A percentile compares a stretch with the other conserved stretches of the same genome.
phyloP scores from a whole-genome alignment of 2,797 vertebrate species.

The Sarcophilus harrisii region DNA sequence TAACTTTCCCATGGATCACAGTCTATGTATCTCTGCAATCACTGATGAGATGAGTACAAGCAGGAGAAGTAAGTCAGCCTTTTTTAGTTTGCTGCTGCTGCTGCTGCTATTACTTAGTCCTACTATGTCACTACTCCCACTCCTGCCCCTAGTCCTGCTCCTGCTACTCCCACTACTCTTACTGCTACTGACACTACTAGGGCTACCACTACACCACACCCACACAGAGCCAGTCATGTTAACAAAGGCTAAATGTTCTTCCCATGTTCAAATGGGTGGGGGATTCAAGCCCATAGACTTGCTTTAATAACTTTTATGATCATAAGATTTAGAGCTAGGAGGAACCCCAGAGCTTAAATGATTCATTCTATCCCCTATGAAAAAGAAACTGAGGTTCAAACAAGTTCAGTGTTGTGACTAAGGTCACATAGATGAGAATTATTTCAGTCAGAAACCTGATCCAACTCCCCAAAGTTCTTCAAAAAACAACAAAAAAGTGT shows the following conservation, averaged over 20 bases:
- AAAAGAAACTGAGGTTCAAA: background rate
- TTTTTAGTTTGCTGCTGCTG: slow-evolving; percentile 7
- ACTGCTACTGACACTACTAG: too few relatives aligned
- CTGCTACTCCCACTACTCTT: too few relatives aligned
- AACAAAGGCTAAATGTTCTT: background rate
- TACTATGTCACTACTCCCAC: background rate
- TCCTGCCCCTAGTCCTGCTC: too few relatives aligned
- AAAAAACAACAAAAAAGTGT: background rate
- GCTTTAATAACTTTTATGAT: background rate
- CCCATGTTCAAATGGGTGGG: background rate
- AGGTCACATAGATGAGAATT: background rate
- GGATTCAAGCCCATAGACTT: background rate
- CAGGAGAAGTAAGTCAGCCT: slow-evolving; percentile 82
- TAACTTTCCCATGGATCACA: slow-evolving; percentile 89
- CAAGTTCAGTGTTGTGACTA: background rate
- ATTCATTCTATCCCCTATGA: background rate
- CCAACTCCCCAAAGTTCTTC: background rate
- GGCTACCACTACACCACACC: background rate
- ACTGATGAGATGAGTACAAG: slow-evolving; percentile 82
- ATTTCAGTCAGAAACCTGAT: background rate
- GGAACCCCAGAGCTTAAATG: background rate
- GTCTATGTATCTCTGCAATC: slow-evolving; percentile 90
- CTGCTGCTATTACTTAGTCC: too few relatives aligned
- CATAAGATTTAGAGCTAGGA: background rate
- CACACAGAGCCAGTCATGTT: background rate